These are phyloP conservation scores for Caenorhabditis zanzibari DNA, from an alignment of 2,888 invertebrate species.

Conservation along the genomic window DNA sequence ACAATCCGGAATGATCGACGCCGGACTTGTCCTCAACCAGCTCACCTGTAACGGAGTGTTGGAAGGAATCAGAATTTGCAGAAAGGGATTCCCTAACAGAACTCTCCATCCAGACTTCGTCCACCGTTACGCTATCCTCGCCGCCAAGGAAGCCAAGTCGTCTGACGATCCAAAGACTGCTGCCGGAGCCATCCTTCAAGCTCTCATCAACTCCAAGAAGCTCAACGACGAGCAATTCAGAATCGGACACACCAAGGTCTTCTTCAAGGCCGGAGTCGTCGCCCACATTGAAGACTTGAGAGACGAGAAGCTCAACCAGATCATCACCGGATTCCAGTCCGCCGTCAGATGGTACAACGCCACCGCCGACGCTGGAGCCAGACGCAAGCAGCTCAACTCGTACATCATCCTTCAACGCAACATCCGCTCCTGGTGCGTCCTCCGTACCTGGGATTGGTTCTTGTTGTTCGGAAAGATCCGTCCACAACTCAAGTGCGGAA, in stretches of 20 bases:
- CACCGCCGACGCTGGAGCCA: slow-evolving; percentile 68
- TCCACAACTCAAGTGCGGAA: slow-evolving; percentile 82
- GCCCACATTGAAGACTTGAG: slow-evolving; percentile 99
- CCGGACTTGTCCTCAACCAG: slow-evolving; percentile 98
- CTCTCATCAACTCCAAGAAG: slow-evolving; percentile 88
- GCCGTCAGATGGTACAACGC: slow-evolving; percentile 74
- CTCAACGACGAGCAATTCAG: slow-evolving; percentile 90
- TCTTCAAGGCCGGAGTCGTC: slow-evolving; percentile 92
- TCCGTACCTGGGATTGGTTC: slow-evolving; percentile 87
- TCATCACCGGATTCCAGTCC: slow-evolving; percentile 91
- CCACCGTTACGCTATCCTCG: slow-evolving; percentile 89
- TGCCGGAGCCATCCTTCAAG: slow-evolving; percentile 85
- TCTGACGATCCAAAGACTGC: slow-evolving; percentile 77
- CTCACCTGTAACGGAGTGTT: slow-evolving; percentile 99
- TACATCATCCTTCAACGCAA: slow-evolving; percentile 80
- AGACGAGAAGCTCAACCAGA: slow-evolving; percentile 96
- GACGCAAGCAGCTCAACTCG: slow-evolving; percentile 75
- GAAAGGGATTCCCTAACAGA: slow-evolving; percentile 95
- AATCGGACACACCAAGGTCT: slow-evolving; percentile 83
- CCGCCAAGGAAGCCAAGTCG: slow-evolving; percentile 80
- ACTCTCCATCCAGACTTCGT: slow-evolving; percentile 99
- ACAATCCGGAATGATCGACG: slow-evolving; percentile 90
- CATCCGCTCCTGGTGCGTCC: slow-evolving; percentile 80
- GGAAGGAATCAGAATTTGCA: slow-evolving; percentile 99
- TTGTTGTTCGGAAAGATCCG: slow-evolving; percentile 80